Conservation (phyloP, 2,113 vertebrate species). For the Scortum barcoo region DNA sequence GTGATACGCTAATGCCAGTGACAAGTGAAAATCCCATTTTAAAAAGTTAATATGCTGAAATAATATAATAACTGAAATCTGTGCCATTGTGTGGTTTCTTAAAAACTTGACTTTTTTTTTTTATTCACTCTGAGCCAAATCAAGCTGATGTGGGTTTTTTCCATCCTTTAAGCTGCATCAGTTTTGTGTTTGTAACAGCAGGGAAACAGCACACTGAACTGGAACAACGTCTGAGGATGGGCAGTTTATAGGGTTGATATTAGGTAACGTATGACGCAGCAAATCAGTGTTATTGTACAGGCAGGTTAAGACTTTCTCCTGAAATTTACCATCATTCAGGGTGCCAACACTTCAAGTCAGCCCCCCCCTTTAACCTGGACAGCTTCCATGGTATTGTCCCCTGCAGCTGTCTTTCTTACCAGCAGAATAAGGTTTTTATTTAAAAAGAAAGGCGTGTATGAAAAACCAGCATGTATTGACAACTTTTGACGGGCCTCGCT, state of each 20-base stretch:
- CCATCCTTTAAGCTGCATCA: slow-evolving; percentile 10
- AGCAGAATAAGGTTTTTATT: slow-evolving; percentile 1
- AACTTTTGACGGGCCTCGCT: slow-evolving; percentile 13
- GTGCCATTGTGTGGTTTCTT: not conserved
- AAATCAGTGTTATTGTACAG: not conserved
- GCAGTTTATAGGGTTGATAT: slow-evolving; percentile 42
- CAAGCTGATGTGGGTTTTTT: slow-evolving; percentile 15
- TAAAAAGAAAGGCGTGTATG: slow-evolving; percentile 9
- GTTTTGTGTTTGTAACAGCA: slow-evolving; percentile 28
- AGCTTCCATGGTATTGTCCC: slow-evolving; percentile 5
- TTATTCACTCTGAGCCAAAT: not conserved
- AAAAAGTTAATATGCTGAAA: not conserved
- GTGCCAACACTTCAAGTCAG: slow-evolving; percentile 34
- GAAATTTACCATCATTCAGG: slow-evolving; percentile 5
- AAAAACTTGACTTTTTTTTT: slow-evolving; percentile 13
- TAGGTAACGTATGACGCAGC: slow-evolving; percentile 46
- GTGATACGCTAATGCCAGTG: not conserved
- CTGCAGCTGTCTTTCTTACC: slow-evolving; percentile 42
- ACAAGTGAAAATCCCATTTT: not conserved
- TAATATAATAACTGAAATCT: not conserved
- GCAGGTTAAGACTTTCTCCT: slow-evolving; percentile 51
- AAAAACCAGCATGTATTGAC: slow-evolving; percentile 30
- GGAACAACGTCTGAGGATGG: slow-evolving; percentile 29
- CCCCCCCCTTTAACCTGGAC: slow-evolving; percentile 28
- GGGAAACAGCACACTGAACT: slow-evolving; percentile 1